phyloP scores from a whole-genome alignment of 1,140 invertebrate species.

The Papilio helenus region DNA sequence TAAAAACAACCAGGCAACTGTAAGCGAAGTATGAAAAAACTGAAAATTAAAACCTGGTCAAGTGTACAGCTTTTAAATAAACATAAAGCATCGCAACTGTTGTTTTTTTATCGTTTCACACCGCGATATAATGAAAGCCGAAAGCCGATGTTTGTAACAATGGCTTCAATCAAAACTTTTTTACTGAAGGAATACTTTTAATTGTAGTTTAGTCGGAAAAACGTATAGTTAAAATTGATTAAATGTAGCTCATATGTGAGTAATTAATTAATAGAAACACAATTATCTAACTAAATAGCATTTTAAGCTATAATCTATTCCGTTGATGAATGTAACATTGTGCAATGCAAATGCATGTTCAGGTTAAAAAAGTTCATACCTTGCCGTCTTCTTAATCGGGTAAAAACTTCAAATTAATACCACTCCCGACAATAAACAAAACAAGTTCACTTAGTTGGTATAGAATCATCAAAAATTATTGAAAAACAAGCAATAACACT shows the following conservation, averaged over 20 bases:
- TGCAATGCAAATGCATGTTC: no score
- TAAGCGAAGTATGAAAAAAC: slow-evolving; percentile 14
- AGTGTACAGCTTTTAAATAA: slow-evolving; percentile 29
- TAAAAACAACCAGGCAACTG: not conserved
- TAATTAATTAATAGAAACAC: not conserved
- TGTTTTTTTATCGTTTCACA: slow-evolving; percentile 14
- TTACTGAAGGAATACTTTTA: slow-evolving; percentile 5
- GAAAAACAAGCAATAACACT: slow-evolving; percentile 15
- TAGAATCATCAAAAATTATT: not conserved
- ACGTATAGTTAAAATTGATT: not conserved
- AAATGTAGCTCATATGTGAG: not conserved
- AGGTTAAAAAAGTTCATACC: no score
- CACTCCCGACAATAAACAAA: not conserved
- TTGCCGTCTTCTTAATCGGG: no score
- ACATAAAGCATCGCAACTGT: slow-evolving; percentile 3
- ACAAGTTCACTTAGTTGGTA: not conserved
- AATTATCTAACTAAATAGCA: no score
- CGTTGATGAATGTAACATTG: no score
- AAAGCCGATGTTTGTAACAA: slow-evolving; percentile 23
- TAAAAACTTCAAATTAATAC: not conserved
- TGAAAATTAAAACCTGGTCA: slow-evolving; percentile 27
- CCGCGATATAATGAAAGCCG: slow-evolving; percentile 10
- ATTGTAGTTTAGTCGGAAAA: not conserved
- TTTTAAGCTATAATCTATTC: no score
- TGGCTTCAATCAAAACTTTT: slow-evolving; percentile 25